Base-by-base conservation (phyloP, 2,113 vertebrate genomes). In the Lonchura striata region DNA sequence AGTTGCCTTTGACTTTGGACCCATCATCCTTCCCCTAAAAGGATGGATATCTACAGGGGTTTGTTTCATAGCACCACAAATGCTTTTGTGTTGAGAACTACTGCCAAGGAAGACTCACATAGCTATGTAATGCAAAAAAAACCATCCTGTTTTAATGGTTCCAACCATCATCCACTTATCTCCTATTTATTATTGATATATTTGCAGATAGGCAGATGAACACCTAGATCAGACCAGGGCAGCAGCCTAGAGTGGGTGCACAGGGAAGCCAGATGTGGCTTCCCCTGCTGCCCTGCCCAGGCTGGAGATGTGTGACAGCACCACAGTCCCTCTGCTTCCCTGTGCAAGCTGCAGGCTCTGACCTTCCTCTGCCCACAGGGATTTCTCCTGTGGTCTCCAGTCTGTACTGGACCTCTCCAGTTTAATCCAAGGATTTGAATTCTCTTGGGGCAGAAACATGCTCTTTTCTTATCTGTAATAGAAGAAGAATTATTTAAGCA, bases 41-140 rank as follows among this genome's bases (percentile, higher is more conserved):
- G 28, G 27, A 41, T 37, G 4, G 56, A 44, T 28, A 39, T 33
- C 28, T n/a, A 19, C 3, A 4, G 27, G 25, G 10, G 9, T 33
- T 50, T 71, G 24, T 18, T 71, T 39, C 25, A 44, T 28, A 33
- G 14, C 25, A 46, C 24, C 11, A 65, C 33, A 57, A 72, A 79
- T 3, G 18, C 21, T 85, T 13, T 14, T 56, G 46, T 57, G 25
- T 19, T 53, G 57, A 88, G 41, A 92, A 23, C 8, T 50, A 25
- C 11, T 61, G 19, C 53, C 42, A 21, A 37, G 37, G 20, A 83
- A 22, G 31, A 90, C 27, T 52, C 27, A 30, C 39, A 20, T 11
- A 53, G 9, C 5, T 20, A 41, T 6, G 12, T 47, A 69, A 33
- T 12, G 31, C 5, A 61, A 42, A 49, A 30, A 11, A 0, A 0